These are phyloP conservation scores for Lepidothrix coronata DNA, from an alignment of 2,113 vertebrate genomes.

Conservation along the genomic window DNA sequence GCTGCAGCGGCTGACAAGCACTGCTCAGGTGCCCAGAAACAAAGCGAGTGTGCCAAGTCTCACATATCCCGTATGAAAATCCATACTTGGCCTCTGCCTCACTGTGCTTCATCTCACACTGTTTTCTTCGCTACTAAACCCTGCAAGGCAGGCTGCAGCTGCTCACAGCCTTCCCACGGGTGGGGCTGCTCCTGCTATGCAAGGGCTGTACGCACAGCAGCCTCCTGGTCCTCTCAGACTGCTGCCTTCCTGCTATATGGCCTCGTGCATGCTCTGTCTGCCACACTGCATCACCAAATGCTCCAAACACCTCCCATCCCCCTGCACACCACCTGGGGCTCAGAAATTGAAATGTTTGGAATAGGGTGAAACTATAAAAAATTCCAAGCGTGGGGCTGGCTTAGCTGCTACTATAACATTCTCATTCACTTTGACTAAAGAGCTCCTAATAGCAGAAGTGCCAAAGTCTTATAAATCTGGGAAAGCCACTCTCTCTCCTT, in stretches of 20 bases:
- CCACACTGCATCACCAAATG: rapidly evolving
- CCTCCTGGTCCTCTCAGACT: rapidly evolving
- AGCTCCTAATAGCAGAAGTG: neutral
- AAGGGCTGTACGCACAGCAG: rapidly evolving
- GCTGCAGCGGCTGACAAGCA: rapidly evolving
- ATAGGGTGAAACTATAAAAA: neutral
- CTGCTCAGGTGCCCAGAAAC: neutral
- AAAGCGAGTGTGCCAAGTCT: rapidly evolving
- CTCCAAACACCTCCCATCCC: neutral
- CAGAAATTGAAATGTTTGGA: neutral
- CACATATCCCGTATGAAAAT: neutral
- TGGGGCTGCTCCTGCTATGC: neutral
- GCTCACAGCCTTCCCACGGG: neutral
- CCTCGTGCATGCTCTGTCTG: rapidly evolving
- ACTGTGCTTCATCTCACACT: rapidly evolving
- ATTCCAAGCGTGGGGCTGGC: neutral
- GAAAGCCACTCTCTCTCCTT: neutral
- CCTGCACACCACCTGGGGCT: neutral
- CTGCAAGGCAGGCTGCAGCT: neutral
- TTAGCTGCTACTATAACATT: neutral
- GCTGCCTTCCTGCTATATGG: rapidly evolving
- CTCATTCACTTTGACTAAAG: neutral
- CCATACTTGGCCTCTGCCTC: neutral
- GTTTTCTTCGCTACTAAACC: neutral
- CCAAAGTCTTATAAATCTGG: neutral